Evolutionary conservation across 2,888 invertebrate genomes (phyloP), one percentile per base, ranked within the genome.

Genomic region (Hesperia comma): DNA sequence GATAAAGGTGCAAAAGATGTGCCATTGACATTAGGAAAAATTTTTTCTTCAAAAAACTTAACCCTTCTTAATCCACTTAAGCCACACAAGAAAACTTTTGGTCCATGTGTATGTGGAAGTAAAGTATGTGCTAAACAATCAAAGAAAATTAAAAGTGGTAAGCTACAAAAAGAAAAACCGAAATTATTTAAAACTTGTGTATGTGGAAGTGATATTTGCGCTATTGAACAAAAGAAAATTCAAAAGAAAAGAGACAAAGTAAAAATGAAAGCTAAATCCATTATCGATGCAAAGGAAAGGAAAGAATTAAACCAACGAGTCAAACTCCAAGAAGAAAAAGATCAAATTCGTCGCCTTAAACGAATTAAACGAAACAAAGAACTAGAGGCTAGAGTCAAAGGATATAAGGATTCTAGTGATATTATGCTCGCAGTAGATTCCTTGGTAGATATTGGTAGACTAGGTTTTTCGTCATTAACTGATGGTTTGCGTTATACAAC

Each of bases 181-280:
- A 51, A 41, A 54, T 14, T 12, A 4, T 21, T 8, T 53, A 68
- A 70, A 55, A 67, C 63, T 6, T 77, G 77, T 68, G 46, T 69
- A 14, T 79, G 78, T 68, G 75, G 74, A 21, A 76, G 70, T 70
- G 67, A 66, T 53, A 61, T 76, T 56, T 79, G 77, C 67, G 61
- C 63, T 12, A 60, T 58, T 17, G 75, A 74, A 67, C 62, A 66
- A n/a, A 70, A 61, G 60, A 68, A 55, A 46, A 69, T 75, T 49
- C 66, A 62, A 60, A 33, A 14, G 40, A 17, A 56, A 61, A 62
- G 37, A 63, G 12, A 51, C 69, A 15, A 61, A 15, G 15, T 62
- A 55, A 53, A 64, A 68, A 71, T 32, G 68, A 63, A 68, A 57
- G 61, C 33, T 67, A 40, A 69, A 68, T 40, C 41, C 21, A 19